phyloP scores from a whole-genome alignment of 2,113 vertebrate genomes.

The Gymnogyps californianus region DNA sequence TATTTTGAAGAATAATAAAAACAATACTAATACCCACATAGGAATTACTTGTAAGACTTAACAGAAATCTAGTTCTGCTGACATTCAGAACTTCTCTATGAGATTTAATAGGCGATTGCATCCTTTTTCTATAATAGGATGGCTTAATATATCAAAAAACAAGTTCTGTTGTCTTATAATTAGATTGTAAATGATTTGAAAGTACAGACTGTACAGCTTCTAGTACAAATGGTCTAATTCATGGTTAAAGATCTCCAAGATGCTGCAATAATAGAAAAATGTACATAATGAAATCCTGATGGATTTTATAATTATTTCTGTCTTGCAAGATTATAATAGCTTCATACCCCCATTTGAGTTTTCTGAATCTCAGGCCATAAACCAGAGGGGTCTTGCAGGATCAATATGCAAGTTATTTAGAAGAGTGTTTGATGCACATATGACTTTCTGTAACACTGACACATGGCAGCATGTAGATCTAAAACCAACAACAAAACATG shows the following conservation, averaged over 20 bases:
- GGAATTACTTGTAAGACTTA: neutral
- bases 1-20: neutral
- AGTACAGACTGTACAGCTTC: neutral
- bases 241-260: slow-evolving; percentile 4
- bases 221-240: slow-evolving; percentile 20
- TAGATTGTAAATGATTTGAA: slow-evolving; percentile 14
- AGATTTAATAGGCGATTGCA: neutral
- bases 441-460: slow-evolving; percentile 43
- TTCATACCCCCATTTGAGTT: neutral
- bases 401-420: slow-evolving; percentile 56
- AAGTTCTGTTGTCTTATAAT: slow-evolving; percentile 19
- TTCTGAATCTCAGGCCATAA: slow-evolving; percentile 29
- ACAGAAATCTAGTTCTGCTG: neutral
- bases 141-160: slow-evolving; percentile 4
- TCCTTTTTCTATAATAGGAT: neutral
- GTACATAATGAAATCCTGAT: slow-evolving; percentile 33
- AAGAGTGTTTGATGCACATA: slow-evolving; percentile 45
- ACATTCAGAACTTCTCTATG: neutral
- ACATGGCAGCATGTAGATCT: slow-evolving; percentile 38
- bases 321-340: neutral
- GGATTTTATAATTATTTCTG: slow-evolving; percentile 40
- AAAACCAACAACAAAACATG: slow-evolving; percentile 40
- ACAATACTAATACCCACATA: neutral
- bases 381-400: slow-evolving; percentile 5
- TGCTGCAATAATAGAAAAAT: neutral